Base-by-base conservation (phyloP, 2,113 vertebrate genomes). In the Ellobius talpinus region DNA sequence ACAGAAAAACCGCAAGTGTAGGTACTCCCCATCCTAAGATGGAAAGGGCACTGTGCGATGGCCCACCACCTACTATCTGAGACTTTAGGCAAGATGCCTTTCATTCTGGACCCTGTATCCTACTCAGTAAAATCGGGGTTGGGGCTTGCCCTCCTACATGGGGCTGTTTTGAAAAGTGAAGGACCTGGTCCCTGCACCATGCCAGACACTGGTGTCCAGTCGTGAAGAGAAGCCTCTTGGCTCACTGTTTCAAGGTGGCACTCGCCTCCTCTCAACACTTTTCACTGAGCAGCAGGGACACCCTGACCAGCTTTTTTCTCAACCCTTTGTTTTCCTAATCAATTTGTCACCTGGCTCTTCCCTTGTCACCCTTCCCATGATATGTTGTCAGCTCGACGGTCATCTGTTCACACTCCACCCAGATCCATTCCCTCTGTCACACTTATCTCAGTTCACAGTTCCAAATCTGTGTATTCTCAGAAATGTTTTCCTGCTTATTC, bases 221-320 rank as follows among this genome's bases (percentile, higher is more conserved):
- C 9, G 0, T 19, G 5, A 45, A 19, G 11, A 29, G 17, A 5
- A 33, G 52, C 7, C 6, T 1, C 45, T 65, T 24, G 61, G n/a
- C 36, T 31, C 5, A 0, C 14, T 12, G 45, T 47, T 29, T 6
- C 17, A 3, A 16, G 68, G 2, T 36, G 68, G 0, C 36, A 7
- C 19, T 9, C 42, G 0, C 29, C 29, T 16, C 33, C 68, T 42
- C 82, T 74, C 36, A 29, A 36, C 19, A 23, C 85, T 70, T 55
- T 6, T 23, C 36, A 36, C 24, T 6, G 29, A 36, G n/a, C 17
- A 23, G 42, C 13, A 3, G 33, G 55, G 10, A 31, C 1, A 0
- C 52, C n/a, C 52, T 63, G 23, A 9, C 21, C 24, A 50, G 39
- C 11, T 58, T n/a, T 7, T 33, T 42, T 17, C 26, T 90, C 42